Conservation (phyloP, 2,888 invertebrate species). For the Polymixis flavicincta region DNA sequence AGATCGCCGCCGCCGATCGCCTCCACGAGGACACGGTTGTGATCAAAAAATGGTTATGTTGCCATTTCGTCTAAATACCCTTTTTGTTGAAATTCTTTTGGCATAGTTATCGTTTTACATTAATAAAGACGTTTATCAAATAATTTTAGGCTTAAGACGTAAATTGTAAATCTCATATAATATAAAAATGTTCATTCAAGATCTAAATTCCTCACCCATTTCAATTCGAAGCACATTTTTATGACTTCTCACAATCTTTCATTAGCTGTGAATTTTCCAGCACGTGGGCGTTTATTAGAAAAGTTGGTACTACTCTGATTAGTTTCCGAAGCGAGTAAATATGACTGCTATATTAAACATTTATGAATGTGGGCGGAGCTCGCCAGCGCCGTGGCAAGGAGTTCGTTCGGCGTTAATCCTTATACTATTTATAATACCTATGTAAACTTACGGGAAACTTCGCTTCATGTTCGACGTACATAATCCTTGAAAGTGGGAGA, state of each 20-base stretch:
- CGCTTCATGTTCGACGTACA: slow-evolving; percentile 11
- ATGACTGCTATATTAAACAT: slow-evolving; percentile 45
- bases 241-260: slow-evolving; percentile 36
- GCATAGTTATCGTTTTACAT: neutral
- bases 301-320: slow-evolving; percentile 59
- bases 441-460: slow-evolving; percentile 48
- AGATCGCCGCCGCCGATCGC: no score
- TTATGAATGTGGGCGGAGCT: slow-evolving; percentile 36
- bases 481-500: slow-evolving; percentile 47
- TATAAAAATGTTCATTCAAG: slow-evolving; percentile 2
- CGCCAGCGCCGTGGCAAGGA: slow-evolving; percentile 3
- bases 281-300: slow-evolving; percentile 58
- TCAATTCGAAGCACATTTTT: slow-evolving; percentile 23
- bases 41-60: neutral
- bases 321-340: slow-evolving; percentile 61
- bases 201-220: slow-evolving; percentile 9
- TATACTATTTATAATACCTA: slow-evolving; percentile 51
- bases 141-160: neutral
- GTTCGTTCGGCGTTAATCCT: slow-evolving; percentile 40
- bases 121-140: neutral
- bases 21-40: no score
- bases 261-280: slow-evolving; percentile 40
- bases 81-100: neutral
- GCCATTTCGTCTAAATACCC: neutral
- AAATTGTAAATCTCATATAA: neutral